Evolutionary conservation across 2,888 invertebrate species (phyloP).

Genomic region (Synergus gifuensis): DNA sequence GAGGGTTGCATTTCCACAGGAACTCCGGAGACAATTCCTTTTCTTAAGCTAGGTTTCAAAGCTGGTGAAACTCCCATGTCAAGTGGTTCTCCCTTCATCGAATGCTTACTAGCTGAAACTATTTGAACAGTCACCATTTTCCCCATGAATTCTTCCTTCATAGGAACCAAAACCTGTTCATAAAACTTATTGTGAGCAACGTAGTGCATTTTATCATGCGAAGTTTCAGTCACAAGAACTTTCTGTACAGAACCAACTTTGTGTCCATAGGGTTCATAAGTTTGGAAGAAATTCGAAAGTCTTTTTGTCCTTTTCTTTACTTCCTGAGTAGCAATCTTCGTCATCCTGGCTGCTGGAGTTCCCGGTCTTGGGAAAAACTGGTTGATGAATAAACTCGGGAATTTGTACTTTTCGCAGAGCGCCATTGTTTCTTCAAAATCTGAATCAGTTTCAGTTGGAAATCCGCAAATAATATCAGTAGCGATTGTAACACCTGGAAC

Average conservation of each 20-base stretch:
- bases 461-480: slow-evolving; percentile 99
- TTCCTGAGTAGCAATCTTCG: slow-evolving; percentile 89
- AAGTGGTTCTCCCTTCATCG: slow-evolving; percentile 86
- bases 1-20: slow-evolving; percentile 63
- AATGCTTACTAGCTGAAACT: slow-evolving; percentile 84
- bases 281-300: slow-evolving; percentile 92
- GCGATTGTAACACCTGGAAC: slow-evolving; percentile 96
- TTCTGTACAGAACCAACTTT: slow-evolving; percentile 84
- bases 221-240: slow-evolving; percentile 95
- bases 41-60: slow-evolving; percentile 79
- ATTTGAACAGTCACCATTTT: slow-evolving; percentile 90
- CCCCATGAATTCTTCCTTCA: slow-evolving; percentile 88
- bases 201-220: slow-evolving; percentile 92
- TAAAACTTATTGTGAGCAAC: slow-evolving; percentile 98
- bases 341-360: slow-evolving; percentile 96
- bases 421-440: slow-evolving; percentile 94
- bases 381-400: slow-evolving; percentile 97
- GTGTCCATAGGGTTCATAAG: slow-evolving; percentile 90
- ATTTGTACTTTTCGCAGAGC: slow-evolving; percentile 91
- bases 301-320: slow-evolving; percentile 94
- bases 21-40: slow-evolving; percentile 81
- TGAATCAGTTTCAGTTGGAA: slow-evolving; percentile 94
- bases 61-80: slow-evolving; percentile 77
- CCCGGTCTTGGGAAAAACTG: slow-evolving; percentile 98
- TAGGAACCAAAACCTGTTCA: slow-evolving; percentile 93